Percentiles rank a stretch among this genome's conserved stretches.
phyloP scores from a whole-genome alignment of 2,113 vertebrate genomes.

The Panthera tigris region DNA sequence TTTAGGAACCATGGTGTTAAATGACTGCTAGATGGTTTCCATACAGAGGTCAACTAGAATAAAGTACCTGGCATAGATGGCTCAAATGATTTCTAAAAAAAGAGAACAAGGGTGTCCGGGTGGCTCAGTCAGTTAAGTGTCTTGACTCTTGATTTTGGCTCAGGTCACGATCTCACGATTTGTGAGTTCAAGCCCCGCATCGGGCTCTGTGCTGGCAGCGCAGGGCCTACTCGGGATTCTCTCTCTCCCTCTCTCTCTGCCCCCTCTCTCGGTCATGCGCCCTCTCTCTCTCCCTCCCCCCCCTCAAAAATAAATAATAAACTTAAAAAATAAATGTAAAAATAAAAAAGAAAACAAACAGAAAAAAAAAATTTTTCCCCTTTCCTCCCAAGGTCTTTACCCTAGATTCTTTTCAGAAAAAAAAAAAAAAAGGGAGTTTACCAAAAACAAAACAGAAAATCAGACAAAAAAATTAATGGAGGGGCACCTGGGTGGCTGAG shows the following conservation, averaged over 20 bases:
- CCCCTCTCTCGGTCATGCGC: too few relatives aligned
- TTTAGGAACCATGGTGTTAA: conserved; percentile 20
- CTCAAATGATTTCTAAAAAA: conserved; percentile 22
- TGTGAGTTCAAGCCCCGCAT: too few relatives aligned
- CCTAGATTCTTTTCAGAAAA: neutral
- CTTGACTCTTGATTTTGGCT: too few relatives aligned
- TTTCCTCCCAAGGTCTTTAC: neutral
- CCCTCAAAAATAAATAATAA: too few relatives aligned
- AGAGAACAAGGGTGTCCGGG: neutral
- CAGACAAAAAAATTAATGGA: neutral
- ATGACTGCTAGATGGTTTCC: neutral
- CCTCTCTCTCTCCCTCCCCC: too few relatives aligned
- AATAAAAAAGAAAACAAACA: neutral
- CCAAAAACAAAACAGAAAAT: neutral
- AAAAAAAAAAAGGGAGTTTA: neutral
- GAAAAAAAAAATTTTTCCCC: neutral
- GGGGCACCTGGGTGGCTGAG: too few relatives aligned
- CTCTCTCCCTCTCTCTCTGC: too few relatives aligned
- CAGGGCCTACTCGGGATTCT: too few relatives aligned
- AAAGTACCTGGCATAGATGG: neutral
- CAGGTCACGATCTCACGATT: too few relatives aligned
- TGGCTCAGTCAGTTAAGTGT: too few relatives aligned
- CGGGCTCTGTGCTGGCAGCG: too few relatives aligned
- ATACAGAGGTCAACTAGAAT: neutral
- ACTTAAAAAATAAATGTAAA: too few relatives aligned